These are phyloP conservation scores for Tetragonula clypearis DNA, from an alignment of 1,140 invertebrate species.

Conservation along the genomic window DNA sequence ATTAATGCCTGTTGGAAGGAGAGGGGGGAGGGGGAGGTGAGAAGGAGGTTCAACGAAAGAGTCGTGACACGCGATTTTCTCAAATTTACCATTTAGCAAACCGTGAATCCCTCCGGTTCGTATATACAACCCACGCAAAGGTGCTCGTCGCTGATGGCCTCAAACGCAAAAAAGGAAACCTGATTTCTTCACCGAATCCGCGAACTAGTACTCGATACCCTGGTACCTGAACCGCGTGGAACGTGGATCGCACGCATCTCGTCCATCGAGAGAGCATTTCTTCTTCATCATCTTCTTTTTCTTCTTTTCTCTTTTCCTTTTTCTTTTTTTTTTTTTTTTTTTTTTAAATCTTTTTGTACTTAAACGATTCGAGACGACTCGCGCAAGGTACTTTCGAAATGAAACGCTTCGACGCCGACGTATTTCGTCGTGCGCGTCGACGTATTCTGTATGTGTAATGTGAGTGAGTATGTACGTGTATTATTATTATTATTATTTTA, in stretches of 20 bases:
- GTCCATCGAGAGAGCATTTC: constrained; percentile 39
- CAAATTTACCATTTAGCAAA: constrained; percentile 6
- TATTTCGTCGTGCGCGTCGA: constrained; percentile 22
- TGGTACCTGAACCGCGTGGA: constrained; percentile 43
- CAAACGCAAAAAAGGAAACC: constrained; percentile 30
- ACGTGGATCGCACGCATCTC: constrained; percentile 43
- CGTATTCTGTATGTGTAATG: constrained; percentile 57
- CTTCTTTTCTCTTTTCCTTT: not conserved
- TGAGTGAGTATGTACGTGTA: constrained; percentile 48
- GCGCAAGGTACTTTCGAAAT: constrained; percentile 59
- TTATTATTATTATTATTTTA: constrained; percentile 15
- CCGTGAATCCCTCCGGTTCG: constrained; percentile 26
- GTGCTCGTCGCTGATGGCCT: constrained; percentile 15
- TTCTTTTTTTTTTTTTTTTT: not conserved
- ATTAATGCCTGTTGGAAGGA: constrained; percentile 23
- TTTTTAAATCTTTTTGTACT: constrained; percentile 53
- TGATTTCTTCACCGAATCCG: constrained; percentile 36
- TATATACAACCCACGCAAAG: constrained; percentile 14
- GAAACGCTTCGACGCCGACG: constrained; percentile 46
- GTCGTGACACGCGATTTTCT: constrained; percentile 31
- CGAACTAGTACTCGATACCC: constrained; percentile 44
- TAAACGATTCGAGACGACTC: constrained; percentile 64
- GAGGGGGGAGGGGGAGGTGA: too few species aligned
- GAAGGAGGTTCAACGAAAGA: constrained; percentile 11
- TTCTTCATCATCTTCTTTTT: not conserved